A percentile compares a stretch with the other conserved stretches of the same genome.
Evolutionary conservation across 2,797 vertebrate genomes (phyloP).

Genomic region (Falco rusticolus): DNA sequence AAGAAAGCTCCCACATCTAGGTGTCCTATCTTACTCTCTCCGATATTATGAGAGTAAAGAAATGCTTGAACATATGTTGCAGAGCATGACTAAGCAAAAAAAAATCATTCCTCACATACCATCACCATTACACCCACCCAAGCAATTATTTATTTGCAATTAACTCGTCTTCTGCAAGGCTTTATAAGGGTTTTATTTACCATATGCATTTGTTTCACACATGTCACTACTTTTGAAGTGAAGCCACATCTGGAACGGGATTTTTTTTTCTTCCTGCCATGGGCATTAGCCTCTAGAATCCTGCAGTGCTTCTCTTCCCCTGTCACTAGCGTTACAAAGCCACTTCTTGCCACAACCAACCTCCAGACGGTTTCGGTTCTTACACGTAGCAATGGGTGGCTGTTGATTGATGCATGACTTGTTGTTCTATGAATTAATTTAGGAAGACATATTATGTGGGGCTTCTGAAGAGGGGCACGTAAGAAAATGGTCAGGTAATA

Average conservation of each 20-base stretch:
- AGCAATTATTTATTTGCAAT: constrained; percentile 54
- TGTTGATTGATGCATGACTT: neutral
- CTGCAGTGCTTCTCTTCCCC: neutral
- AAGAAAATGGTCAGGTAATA: neutral
- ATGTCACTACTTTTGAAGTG: neutral
- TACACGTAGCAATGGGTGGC: neutral
- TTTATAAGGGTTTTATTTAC: constrained; percentile 19
- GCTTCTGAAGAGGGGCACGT: neutral
- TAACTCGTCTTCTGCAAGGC: constrained; percentile 20
- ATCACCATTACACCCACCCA: constrained; percentile 13
- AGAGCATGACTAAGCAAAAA: constrained; percentile 9
- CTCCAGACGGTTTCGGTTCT: neutral
- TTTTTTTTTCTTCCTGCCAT: neutral
- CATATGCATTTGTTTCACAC: neutral
- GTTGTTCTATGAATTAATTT: neutral
- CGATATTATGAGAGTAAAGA: neutral
- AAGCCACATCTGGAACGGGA: neutral
- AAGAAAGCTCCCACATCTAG: neutral
- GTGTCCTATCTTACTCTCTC: neutral
- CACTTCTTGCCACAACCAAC: neutral
- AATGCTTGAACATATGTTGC: neutral
- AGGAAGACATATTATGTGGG: rapidly evolving
- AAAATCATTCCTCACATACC: neutral
- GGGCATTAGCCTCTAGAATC: neutral
- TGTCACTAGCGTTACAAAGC: neutral